These are phyloP conservation scores for Scaptomyza hsui DNA, from an alignment of 1,140 invertebrate genomes.

Conservation along the genomic window DNA sequence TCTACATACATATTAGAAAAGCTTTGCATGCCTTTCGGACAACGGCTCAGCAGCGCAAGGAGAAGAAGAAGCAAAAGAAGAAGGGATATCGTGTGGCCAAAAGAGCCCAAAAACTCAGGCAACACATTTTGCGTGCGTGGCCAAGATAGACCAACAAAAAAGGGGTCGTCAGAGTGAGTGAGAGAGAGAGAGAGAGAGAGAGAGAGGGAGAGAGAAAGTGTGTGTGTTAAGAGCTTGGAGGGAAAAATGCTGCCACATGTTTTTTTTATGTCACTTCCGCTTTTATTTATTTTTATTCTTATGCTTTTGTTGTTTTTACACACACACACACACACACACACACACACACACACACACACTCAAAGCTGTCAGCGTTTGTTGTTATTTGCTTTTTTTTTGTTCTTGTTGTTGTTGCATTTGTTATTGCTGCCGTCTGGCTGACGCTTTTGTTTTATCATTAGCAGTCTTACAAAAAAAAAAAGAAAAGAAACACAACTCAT, in stretches of 20 bases:
- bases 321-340: constrained; percentile 12
- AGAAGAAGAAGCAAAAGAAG: no score
- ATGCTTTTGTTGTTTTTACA: not conserved
- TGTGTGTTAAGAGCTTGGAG: constrained; percentile 7
- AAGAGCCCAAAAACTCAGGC: constrained; percentile 50
- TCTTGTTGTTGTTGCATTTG: constrained; percentile 25
- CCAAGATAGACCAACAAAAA: constrained; percentile 34
- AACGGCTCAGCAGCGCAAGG: constrained; percentile 19
- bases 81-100: constrained; percentile 30
- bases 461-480: not conserved
- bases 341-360: constrained; percentile 11
- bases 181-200: not conserved
- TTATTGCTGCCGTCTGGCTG: constrained; percentile 52
- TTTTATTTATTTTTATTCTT: constrained; percentile 73
- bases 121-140: constrained; percentile 78
- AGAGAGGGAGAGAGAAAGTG: not conserved
- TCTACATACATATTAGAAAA: constrained; percentile 40
- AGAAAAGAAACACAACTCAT: constrained; percentile 43
- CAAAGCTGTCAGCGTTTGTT: constrained; percentile 1
- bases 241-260: constrained; percentile 78
- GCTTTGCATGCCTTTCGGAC: constrained; percentile 39
- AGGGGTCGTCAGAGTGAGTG: constrained; percentile 1
- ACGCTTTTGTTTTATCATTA: constrained; percentile 69
- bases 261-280: constrained; percentile 78
- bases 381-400: constrained; percentile 1